These are phyloP conservation scores for Cephus spinipes DNA, from an alignment of 2,888 invertebrate species.

Conservation along the genomic window DNA sequence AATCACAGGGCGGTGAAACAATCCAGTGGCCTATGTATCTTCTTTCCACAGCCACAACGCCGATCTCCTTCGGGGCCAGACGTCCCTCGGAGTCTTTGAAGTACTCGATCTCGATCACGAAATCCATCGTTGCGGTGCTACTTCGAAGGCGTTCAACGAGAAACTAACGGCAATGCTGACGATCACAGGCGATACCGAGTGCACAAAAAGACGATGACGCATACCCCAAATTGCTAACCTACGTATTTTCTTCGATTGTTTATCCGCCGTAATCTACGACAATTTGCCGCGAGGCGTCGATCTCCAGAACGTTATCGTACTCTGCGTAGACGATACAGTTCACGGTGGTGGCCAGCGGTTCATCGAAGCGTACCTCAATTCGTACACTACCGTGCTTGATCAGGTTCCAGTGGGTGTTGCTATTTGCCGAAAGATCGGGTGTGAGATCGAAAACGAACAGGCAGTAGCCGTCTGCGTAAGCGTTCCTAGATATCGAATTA, in stretches of 20 bases:
- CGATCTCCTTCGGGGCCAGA: no score
- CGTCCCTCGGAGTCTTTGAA: no score
- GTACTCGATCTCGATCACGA: no score
- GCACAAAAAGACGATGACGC: no score
- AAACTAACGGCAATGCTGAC: no score
- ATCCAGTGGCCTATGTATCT: no score
- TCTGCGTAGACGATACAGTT: constrained; percentile 45
- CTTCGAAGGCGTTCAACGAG: no score
- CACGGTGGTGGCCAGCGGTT: constrained; percentile 31
- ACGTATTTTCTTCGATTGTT: not conserved
- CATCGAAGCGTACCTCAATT: constrained; percentile 39
- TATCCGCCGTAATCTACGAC: constrained; percentile 20
- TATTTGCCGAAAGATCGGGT: constrained; percentile 40
- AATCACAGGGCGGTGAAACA: no score
- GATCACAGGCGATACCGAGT: no score
- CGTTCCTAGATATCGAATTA: constrained; percentile 27
- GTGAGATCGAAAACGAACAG: constrained; percentile 46
- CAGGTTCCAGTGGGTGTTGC: constrained; percentile 30
- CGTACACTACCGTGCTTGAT: constrained; percentile 37
- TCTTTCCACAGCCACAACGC: no score
- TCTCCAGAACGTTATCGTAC: constrained; percentile 48
- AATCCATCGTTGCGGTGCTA: no score
- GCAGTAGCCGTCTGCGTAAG: constrained; percentile 33
- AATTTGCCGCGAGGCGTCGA: constrained; percentile 35
- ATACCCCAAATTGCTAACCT: no score